A percentile compares a stretch with the other conserved stretches of the same genome.
Evolutionary conservation across 2,797 vertebrate genomes (phyloP).

Genomic region (Avahi laniger): DNA sequence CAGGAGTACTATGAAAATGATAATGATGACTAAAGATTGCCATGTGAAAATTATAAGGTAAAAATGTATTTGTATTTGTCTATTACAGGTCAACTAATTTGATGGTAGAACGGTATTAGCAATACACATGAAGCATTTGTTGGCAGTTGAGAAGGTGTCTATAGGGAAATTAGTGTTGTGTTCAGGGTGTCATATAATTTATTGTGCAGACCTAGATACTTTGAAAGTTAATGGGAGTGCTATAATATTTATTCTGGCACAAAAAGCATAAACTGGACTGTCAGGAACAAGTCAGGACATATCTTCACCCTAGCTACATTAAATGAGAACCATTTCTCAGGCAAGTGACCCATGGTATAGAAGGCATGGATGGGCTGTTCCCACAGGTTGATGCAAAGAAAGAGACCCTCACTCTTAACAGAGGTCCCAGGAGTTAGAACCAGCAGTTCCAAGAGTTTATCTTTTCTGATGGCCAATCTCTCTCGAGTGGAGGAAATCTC

Average conservation of each 20-base stretch:
- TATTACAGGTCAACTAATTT: neutral
- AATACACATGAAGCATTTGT: neutral
- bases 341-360: neutral
- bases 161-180: slow-evolving; percentile 4
- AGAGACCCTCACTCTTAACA: neutral
- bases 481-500: neutral
- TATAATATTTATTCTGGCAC: neutral
- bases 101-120: neutral
- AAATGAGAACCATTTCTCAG: slow-evolving; percentile 9
- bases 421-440: neutral
- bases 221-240: neutral
- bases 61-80: neutral
- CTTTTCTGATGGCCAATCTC: neutral
- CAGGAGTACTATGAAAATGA: neutral
- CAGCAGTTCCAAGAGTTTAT: neutral
- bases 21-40: neutral
- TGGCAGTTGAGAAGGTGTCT: neutral
- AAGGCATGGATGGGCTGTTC: neutral
- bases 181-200: neutral
- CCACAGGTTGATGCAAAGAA: neutral
- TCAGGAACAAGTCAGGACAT: neutral
- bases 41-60: slow-evolving; percentile 11
- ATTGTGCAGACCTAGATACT: slow-evolving; percentile 14
- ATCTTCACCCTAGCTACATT: neutral
- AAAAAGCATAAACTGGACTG: neutral